These are phyloP conservation scores for Valencia hispanica DNA, from an alignment of 2,797 vertebrate genomes.

Conservation along the genomic window DNA sequence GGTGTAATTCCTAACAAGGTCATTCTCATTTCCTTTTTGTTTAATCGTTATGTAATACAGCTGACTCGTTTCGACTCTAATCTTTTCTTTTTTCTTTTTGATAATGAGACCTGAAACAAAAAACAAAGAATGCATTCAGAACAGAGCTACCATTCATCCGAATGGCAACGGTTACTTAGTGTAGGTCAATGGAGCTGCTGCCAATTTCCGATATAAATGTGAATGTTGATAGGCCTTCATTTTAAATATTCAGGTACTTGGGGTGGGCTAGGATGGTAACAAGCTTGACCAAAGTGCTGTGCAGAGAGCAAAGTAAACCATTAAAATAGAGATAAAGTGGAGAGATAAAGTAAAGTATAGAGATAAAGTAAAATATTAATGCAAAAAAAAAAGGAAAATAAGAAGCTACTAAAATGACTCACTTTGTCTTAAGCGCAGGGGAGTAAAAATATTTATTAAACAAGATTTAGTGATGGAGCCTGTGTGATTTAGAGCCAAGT, in stretches of 20 bases:
- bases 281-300: too few species aligned
- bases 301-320: too few species aligned
- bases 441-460: too few species aligned
- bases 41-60: constrained; percentile 1
- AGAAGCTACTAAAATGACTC: too few species aligned
- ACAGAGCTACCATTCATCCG: background rate
- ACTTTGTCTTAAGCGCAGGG: too few species aligned
- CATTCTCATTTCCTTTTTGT: background rate
- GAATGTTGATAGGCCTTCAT: background rate
- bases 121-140: background rate
- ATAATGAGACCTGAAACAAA: background rate
- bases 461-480: too few species aligned
- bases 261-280: too few species aligned
- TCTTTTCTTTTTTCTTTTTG: background rate
- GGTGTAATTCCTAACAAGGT: constrained; percentile 16
- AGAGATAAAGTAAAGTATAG: too few species aligned
- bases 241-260: background rate
- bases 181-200: constrained; percentile 5
- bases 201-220: background rate
- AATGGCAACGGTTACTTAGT: constrained; percentile 19
- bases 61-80: background rate
- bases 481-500: too few species aligned
- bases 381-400: too few species aligned
- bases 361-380: too few species aligned
- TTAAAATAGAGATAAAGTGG: too few species aligned